phyloP scores from a whole-genome alignment of 2,888 invertebrate species.

The Rapana venosa region DNA sequence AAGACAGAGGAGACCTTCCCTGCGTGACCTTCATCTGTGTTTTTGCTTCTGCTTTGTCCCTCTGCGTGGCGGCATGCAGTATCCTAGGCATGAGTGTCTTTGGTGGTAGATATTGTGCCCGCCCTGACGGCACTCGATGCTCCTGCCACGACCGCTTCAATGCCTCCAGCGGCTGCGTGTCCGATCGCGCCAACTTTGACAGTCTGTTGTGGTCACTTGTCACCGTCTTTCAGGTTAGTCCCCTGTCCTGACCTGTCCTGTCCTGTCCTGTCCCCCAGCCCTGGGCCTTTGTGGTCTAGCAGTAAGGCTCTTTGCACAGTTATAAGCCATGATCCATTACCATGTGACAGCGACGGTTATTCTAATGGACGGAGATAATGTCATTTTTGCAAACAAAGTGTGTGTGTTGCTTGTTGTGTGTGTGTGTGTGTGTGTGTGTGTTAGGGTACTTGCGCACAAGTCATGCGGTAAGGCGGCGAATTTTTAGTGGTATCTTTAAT shows the following conservation, averaged over 20 bases:
- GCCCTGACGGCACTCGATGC: conserved; percentile 83
- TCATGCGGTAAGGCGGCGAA: too few species aligned
- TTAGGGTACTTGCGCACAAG: neutral
- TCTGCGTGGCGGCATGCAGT: conserved; percentile 85
- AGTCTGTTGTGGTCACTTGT: conserved; percentile 80
- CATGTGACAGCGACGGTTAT: too few species aligned
- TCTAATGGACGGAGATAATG: too few species aligned
- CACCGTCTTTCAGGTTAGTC: conserved; percentile 79
- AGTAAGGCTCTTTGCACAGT: too few species aligned
- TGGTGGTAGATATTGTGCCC: conserved; percentile 99
- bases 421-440: conserved; percentile 10
- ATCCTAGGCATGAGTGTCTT: conserved; percentile 99
- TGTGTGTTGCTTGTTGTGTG: neutral
- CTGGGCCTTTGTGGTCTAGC: too few species aligned
- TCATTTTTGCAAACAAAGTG: too few species aligned
- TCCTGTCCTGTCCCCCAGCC: too few species aligned
- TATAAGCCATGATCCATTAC: too few species aligned
- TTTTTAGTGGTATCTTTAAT: too few species aligned
- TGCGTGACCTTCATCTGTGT: neutral
- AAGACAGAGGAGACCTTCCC: neutral
- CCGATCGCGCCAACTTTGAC: conserved; percentile 80
- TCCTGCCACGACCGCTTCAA: conserved; percentile 92
- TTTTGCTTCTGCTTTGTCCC: neutral
- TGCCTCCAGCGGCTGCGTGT: conserved; percentile 74
- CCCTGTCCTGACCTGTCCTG: neutral